These are phyloP conservation scores for Drosophila persimilis DNA, from an alignment of 1,140 invertebrate genomes.

Conservation along the genomic window DNA sequence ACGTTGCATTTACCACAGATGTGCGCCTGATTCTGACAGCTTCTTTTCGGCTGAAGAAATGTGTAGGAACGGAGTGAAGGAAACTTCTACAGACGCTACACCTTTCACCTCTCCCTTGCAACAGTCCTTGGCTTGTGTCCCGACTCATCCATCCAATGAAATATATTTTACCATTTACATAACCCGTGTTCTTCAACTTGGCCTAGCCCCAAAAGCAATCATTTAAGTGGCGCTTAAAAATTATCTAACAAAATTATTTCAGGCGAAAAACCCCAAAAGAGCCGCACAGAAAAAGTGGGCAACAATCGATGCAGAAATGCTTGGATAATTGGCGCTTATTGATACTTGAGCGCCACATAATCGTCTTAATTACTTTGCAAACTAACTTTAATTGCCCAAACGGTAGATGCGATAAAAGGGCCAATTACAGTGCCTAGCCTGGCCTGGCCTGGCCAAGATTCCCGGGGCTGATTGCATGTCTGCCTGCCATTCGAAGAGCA, in stretches of 20 bases:
- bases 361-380: conserved; percentile 79
- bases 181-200: conserved; percentile 11
- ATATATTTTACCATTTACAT: conserved; percentile 31
- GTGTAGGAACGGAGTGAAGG: too few species aligned
- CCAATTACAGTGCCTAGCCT: conserved; percentile 51
- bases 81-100: neutral
- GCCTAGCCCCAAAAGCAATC: conserved; percentile 48
- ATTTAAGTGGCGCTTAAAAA: conserved; percentile 56
- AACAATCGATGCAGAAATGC: conserved; percentile 63
- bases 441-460: conserved; percentile 25
- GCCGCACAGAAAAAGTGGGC: conserved; percentile 19
- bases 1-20: too few species aligned
- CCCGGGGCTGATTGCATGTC: conserved; percentile 63
- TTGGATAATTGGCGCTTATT: conserved; percentile 75
- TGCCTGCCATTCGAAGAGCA: conserved; percentile 52
- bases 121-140: too few species aligned
- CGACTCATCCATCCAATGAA: too few species aligned
- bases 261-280: conserved; percentile 51
- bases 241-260: conserved; percentile 51
- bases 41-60: conserved; percentile 5
- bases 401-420: conserved; percentile 70
- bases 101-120: too few species aligned
- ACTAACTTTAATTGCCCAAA: conserved; percentile 77
- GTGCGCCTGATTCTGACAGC: conserved; percentile 19
- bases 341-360: conserved; percentile 80